Conservation (phyloP, 23 tunicate genomes). For the Halocynthia aurantium region DNA sequence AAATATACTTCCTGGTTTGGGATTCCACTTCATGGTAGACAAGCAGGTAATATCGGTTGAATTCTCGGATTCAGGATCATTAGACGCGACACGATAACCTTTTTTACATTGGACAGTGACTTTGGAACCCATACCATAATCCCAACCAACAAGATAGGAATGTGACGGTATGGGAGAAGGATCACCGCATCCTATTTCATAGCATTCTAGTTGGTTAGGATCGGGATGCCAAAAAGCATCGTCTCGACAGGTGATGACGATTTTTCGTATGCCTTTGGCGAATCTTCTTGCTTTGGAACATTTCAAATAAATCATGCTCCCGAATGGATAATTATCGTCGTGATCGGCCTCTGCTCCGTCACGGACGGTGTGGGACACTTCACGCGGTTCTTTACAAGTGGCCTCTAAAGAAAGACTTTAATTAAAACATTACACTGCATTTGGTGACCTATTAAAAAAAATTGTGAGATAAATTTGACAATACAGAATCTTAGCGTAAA, state of each 20-base stretch:
- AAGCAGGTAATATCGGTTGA: constrained; percentile 25
- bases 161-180: constrained; percentile 34
- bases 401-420: constrained; percentile 27
- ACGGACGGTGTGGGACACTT: constrained; percentile 28
- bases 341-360: constrained; percentile 27
- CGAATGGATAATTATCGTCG: constrained; percentile 20
- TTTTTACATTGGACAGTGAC: constrained; percentile 35
- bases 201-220: constrained; percentile 33
- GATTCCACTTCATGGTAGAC: constrained; percentile 32
- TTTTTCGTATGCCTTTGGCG: constrained; percentile 24
- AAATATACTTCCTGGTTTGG: constrained; percentile 1
- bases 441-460: not conserved
- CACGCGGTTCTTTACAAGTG: constrained; percentile 43
- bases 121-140: constrained; percentile 29
- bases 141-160: constrained; percentile 41
- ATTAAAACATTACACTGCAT: not conserved
- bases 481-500: not conserved
- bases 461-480: not conserved
- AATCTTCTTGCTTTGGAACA: constrained; percentile 39
- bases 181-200: constrained; percentile 41
- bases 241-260: constrained; percentile 52
- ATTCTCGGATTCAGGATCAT: not conserved
- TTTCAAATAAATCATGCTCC: constrained; percentile 39
- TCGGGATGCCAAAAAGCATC: constrained; percentile 77
- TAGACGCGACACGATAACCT: constrained; percentile 35